Base-by-base conservation (phyloP, 2,797 vertebrate genomes). In the Rhinogobio ventralis region DNA sequence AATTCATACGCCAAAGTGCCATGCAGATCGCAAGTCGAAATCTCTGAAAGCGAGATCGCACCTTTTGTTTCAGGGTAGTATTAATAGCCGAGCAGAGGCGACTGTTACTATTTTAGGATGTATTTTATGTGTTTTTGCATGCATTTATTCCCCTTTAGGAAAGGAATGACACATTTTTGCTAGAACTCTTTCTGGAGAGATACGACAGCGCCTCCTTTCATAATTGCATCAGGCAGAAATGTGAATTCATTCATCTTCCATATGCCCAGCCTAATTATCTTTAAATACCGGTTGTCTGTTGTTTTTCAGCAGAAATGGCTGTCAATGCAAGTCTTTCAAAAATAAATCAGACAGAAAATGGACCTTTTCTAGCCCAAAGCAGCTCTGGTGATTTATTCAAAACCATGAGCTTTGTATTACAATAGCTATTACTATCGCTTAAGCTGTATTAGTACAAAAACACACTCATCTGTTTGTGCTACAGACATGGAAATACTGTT, bases 21-120 rank as follows among this genome's bases (percentile, higher is more conserved):
- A 2, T 30, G 60, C 14, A 39, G 69, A 45, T 62, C 28, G 8
- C 51, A 33, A 36, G 42, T 72, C 45, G 15, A 76, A 57, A 42
- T 46, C 46, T n/a, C 13, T 28, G 15, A 67, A 42, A 46, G 60
- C 25, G 36, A 36, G 25, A 46, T 81, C 75, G 72, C 87, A 89
- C 51, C 4, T 90, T 81, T 88, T 82, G 79, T 72, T 39, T 20
- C 42, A 87, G 71, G 82, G 82, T 69, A 81, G 8, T 53, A 71
- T 57, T 60, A 11, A 67, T 81, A 82, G 33, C 15, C 23, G 14
- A 25, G 60, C 69, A 75, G 78, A 73, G 55, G 55, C 69, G 25
- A 82, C 25, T 39, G 49, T 2, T 69, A 14, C 79, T 82, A 77
- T 82, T 86, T 82, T 67, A 33, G 79, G 79, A 60, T n/a, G 85